These are phyloP conservation scores for Drosophila dunni DNA, from an alignment of 1,140 invertebrate species.

Conservation along the genomic window DNA sequence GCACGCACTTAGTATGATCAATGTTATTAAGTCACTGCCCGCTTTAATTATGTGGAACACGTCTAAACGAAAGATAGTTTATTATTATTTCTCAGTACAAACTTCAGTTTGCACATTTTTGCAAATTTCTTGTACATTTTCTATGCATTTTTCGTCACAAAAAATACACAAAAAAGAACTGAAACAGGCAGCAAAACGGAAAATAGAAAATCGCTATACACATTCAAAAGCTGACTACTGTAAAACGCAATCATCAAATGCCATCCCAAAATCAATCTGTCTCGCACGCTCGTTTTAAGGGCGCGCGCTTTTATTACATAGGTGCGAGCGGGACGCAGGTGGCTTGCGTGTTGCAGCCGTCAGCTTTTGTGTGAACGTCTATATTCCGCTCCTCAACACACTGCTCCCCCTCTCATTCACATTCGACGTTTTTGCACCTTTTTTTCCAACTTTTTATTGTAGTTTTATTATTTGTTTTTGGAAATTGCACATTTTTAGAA, in stretches of 20 bases:
- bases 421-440: slow-evolving; percentile 73
- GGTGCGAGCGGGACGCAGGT: slow-evolving; percentile 72
- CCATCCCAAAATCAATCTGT: slow-evolving; percentile 55
- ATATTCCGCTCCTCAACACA: slow-evolving; percentile 46
- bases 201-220: slow-evolving; percentile 65
- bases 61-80: slow-evolving; percentile 31
- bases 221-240: slow-evolving; percentile 53
- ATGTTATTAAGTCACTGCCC: slow-evolving; percentile 25
- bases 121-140: slow-evolving; percentile 63
- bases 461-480: slow-evolving; percentile 74
- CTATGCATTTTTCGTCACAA: slow-evolving; percentile 65
- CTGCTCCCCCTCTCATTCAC: slow-evolving; percentile 46
- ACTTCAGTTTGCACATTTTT: slow-evolving; percentile 41
- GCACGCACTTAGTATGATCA: slow-evolving; percentile 54
- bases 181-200: slow-evolving; percentile 45
- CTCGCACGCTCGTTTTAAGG: slow-evolving; percentile 74
- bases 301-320: slow-evolving; percentile 60
- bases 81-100: slow-evolving; percentile 22
- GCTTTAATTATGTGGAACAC: slow-evolving; percentile 14
- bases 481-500: slow-evolving; percentile 47
- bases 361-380: slow-evolving; percentile 63
- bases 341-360: slow-evolving; percentile 56
- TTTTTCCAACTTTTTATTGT: slow-evolving; percentile 75
- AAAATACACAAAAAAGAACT: slow-evolving; percentile 77
- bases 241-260: slow-evolving; percentile 50